Base-by-base conservation (phyloP, 2,113 vertebrate genomes). In the Prietella phreatophila region DNA sequence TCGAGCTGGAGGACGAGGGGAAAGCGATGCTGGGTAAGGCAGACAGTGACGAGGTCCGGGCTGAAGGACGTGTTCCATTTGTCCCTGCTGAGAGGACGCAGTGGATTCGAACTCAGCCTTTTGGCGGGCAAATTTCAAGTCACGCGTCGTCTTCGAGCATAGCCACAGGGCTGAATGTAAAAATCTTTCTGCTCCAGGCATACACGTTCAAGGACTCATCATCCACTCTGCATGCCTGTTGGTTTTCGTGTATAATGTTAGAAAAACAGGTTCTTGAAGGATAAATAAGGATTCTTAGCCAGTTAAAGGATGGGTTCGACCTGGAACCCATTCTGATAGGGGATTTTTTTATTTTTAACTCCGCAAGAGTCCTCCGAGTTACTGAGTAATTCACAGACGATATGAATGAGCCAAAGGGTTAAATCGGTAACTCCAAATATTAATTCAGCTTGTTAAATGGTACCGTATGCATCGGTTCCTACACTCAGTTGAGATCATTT, bases 1-100 rank as follows among this genome's bases (percentile, higher is more conserved):
- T 98, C 88, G 98, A 99, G 76, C 93, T 99, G 92, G 98, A 99
- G 93, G 98, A 99, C 81, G 98, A 99, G 94, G 98, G 97, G 91
- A 99, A 99, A 94, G 97, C 97, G 89, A 98, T 99, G 98, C 96
- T 99, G 93, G 98, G 98, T 99, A 89, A 89, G 93, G 25, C 55
- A 8, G n/a, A 4, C 47, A 3, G n/a, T 27, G 75, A 78, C 42
- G 75, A 14, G 0, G 8, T 50, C 75, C 11, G 22, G 50, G 56
- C 87, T 58, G 20, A 33, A 82, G 30, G n/a, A n/a, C 42, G 5
- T 80, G 20, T 30, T 13, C 30, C 1, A 30, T 56, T 53, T 17
- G 53, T 56, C 27, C 30, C 33, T 39, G 56, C 56, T 60, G 33
- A 82, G 27, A 61, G 9, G 39, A 9, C 75, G 30, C 2, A 6